Evolutionary conservation across 2,888 invertebrate genomes (phyloP).

Genomic region (Mycogona germanica): DNA sequence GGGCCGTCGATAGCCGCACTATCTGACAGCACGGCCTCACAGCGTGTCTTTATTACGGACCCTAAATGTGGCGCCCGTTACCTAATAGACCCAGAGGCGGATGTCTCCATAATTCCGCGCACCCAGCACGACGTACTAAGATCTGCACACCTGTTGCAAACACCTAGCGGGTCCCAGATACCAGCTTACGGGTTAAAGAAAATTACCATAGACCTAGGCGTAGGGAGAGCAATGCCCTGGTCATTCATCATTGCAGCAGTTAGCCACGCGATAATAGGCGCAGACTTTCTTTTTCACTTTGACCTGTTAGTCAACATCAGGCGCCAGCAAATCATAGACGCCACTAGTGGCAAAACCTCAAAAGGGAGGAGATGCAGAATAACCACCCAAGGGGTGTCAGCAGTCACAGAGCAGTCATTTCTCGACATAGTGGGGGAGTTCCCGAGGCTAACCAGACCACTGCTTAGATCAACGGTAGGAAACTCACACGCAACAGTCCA

Average conservation of each 20-base stretch:
- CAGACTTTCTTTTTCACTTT: not conserved
- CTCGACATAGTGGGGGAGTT: not conserved
- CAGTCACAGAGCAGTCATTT: not conserved
- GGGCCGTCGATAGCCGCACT: too few species aligned
- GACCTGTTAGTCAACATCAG: not conserved
- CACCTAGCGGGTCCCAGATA: not conserved
- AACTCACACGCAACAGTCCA: not conserved
- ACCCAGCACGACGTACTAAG: not conserved
- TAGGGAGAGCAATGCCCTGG: not conserved
- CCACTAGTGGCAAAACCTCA: not conserved
- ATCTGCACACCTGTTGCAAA: not conserved
- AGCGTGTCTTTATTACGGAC: not conserved
- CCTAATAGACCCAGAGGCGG: constrained; percentile 4
- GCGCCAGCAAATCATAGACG: not conserved
- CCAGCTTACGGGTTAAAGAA: not conserved
- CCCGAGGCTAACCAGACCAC: not conserved
- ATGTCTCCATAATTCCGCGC: not conserved
- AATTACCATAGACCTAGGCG: not conserved
- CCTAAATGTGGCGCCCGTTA: not conserved
- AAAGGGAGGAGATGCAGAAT: too few species aligned
- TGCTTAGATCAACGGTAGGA: not conserved
- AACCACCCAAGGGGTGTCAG: too few species aligned
- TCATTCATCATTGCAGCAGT: not conserved
- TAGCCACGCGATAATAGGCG: not conserved
- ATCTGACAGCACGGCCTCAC: not conserved